These are phyloP conservation scores for Meloidogyne floridensis DNA, from an alignment of 1,140 invertebrate species.

Conservation along the genomic window DNA sequence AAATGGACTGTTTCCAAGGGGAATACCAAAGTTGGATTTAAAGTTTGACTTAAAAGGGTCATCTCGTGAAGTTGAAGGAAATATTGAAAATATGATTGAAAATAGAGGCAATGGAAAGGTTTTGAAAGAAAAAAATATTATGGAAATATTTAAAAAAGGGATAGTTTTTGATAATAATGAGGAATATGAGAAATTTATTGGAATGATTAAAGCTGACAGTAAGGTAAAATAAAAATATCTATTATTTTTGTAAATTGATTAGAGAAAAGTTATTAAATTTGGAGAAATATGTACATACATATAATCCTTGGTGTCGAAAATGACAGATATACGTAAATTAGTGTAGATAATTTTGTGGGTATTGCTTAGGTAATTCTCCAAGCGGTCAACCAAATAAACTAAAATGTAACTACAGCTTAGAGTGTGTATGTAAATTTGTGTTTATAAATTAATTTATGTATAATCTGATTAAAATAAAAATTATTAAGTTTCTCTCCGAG, in stretches of 20 bases:
- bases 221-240: neutral
- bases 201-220: neutral
- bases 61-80: neutral
- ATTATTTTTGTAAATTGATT: too few species aligned
- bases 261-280: too few species aligned
- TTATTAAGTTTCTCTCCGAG: constrained; percentile 1
- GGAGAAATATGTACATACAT: too few species aligned
- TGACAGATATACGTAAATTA: too few species aligned
- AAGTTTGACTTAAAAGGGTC: constrained; percentile 9
- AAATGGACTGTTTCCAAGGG: neutral
- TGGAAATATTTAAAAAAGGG: neutral
- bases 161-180: neutral
- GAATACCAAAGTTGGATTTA: constrained; percentile 1
- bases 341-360: too few species aligned
- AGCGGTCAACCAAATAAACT: too few species aligned
- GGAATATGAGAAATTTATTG: neutral
- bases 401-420: too few species aligned
- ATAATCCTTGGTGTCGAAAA: too few species aligned
- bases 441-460: too few species aligned
- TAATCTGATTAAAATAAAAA: neutral
- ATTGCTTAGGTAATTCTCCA: too few species aligned
- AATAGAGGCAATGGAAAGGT: neutral
- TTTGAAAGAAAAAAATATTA: neutral
- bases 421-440: too few species aligned
- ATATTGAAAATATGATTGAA: neutral